Percentiles rank a stretch among this genome's conserved stretches.
These are phyloP conservation scores for Coregonus ussuriensis DNA, from an alignment of 2,797 vertebrate species.

Conservation along the genomic window DNA sequence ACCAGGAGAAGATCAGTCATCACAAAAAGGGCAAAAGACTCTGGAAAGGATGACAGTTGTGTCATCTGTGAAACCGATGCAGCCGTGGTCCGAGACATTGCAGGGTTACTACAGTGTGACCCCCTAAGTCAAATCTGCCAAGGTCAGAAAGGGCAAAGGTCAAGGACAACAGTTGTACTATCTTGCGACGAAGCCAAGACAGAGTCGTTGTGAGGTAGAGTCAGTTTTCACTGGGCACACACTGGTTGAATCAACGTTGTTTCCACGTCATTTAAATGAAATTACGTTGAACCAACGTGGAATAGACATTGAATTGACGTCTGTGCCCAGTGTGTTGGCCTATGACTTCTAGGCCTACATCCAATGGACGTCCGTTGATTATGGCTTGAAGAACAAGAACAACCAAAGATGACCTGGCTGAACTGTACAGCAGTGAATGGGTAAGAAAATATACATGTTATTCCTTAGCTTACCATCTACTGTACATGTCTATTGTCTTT, in stretches of 20 bases:
- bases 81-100: slow-evolving; percentile 16
- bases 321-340: slow-evolving; percentile 11
- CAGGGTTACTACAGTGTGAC: slow-evolving; percentile 25
- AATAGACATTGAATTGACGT: slow-evolving; percentile 21
- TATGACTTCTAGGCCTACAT: slow-evolving; percentile 18
- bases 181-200: slow-evolving; percentile 13
- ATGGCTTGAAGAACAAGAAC: slow-evolving; percentile 43
- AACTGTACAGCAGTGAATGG: slow-evolving; percentile 56
- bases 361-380: slow-evolving; percentile 49
- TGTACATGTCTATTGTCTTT: no score
- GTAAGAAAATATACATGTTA: slow-evolving; percentile 47
- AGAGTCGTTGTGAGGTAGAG: no score
- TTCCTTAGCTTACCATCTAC: no score
- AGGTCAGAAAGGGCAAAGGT: slow-evolving; percentile 33
- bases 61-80: slow-evolving; percentile 8
- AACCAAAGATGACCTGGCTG: slow-evolving; percentile 30
- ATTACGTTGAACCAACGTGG: no score
- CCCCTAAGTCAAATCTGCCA: background rate
- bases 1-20: slow-evolving; percentile 70
- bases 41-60: slow-evolving; percentile 27
- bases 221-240: no score
- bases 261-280: background rate
- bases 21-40: slow-evolving; percentile 37
- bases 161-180: slow-evolving; percentile 30
- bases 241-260: no score